These are phyloP conservation scores for Orthosia cruda DNA, from an alignment of 2,888 invertebrate genomes.

Conservation along the genomic window DNA sequence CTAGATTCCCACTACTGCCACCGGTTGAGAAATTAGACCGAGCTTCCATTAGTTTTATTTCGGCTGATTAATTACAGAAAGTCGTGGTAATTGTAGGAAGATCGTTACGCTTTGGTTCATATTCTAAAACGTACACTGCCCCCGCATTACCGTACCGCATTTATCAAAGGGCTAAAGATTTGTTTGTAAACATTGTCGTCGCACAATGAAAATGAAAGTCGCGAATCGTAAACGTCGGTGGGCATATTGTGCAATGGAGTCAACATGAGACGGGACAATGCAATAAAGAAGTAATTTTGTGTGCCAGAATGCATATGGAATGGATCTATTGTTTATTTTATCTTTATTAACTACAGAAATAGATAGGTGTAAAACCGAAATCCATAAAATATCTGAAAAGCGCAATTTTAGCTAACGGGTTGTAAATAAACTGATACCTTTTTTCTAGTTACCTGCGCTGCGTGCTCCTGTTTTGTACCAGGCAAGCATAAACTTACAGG, in stretches of 20 bases:
- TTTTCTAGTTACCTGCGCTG: constrained; percentile 61
- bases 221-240: constrained; percentile 41
- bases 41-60: constrained; percentile 60
- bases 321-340: constrained; percentile 19
- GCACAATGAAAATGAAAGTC: constrained; percentile 54
- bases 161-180: constrained; percentile 36
- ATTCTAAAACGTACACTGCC: constrained; percentile 36
- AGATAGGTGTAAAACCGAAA: background rate
- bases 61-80: constrained; percentile 63
- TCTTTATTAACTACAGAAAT: constrained; percentile 8
- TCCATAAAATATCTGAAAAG: background rate
- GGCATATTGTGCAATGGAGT: constrained; percentile 27
- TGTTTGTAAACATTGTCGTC: constrained; percentile 48
- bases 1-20: constrained; percentile 47
- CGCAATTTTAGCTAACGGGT: background rate
- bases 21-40: constrained; percentile 57
- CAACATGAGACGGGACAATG: constrained; percentile 26
- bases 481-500: constrained; percentile 58
- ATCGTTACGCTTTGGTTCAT: constrained; percentile 2
- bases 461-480: constrained; percentile 69
- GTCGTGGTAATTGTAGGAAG: constrained; percentile 45
- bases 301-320: background rate
- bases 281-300: constrained; percentile 21
- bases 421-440: background rate
- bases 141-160: constrained; percentile 14